phyloP scores from a whole-genome alignment of 2,113 vertebrate genomes.

The Lepus europaeus region DNA sequence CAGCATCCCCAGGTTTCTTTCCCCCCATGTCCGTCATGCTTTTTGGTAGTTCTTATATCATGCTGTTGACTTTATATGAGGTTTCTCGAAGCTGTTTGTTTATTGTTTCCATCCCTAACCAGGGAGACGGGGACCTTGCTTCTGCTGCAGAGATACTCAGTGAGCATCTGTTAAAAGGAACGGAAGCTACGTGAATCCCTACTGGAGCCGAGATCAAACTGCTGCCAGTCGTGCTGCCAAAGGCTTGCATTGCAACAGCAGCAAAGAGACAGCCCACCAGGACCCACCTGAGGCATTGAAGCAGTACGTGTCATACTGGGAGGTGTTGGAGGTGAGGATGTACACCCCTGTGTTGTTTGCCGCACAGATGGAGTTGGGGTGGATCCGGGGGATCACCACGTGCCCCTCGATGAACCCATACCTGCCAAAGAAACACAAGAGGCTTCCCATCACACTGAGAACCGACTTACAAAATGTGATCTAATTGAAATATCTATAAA shows the following conservation, averaged over 20 bases:
- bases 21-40: neutral
- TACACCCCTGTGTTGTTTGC: conserved; percentile 89
- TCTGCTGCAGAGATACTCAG: neutral
- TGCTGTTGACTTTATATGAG: neutral
- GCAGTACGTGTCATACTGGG: conserved; percentile 91
- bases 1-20: neutral
- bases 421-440: conserved; percentile 84
- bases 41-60: neutral
- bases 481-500: neutral
- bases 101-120: neutral
- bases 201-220: neutral
- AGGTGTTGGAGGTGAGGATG: conserved; percentile 61
- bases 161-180: neutral
- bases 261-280: neutral
- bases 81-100: neutral
- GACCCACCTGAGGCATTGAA: conserved; percentile 91
- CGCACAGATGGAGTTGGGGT: conserved; percentile 88
- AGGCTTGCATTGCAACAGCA: neutral
- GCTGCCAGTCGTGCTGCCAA: neutral
- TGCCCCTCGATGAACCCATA: conserved; percentile 91
- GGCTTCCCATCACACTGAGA: neutral
- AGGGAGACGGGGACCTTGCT: neutral
- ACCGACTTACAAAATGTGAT: neutral
- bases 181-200: neutral
- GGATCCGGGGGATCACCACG: conserved; percentile 90